Evolutionary conservation across 2,888 invertebrate genomes (phyloP), one percentile per base, ranked within the genome.

Genomic region (Deilephila porcellus): DNA sequence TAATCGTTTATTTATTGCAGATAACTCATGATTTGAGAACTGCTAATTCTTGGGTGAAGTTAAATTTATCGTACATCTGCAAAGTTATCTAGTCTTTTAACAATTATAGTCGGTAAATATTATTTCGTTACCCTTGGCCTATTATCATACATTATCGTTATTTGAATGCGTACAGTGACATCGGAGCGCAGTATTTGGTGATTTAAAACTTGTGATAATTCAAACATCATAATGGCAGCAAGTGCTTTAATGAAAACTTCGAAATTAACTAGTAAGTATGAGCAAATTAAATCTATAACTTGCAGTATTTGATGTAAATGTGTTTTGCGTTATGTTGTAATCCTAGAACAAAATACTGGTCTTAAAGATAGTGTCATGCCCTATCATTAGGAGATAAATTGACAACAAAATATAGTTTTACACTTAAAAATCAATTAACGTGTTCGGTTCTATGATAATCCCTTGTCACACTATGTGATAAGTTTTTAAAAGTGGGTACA

Each of bases 251-350:
- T 90, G 62, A 92, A 89, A 76, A 85, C 91, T 19, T 80, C 88
- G 0, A 93, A 89, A 86, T 80, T 88, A 67, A 82, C 86, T 77
- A 80, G 93, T 93, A 87, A 91, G 92, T 90, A 77, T 67, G 67
- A 60, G 29, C 17, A 60, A 45, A 45, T 60, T 37, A 5, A 60
- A 8, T 20, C 37, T 11, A 29, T 45, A 20, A 14, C 20, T 45
- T 70, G 19, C 6, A n/a, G 8, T 34, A 29, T 8, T 14, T 8
- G 0, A 17, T 19, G 5, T 20, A 29, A 62, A 29, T 29, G 29
- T 7, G 14, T 14, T 5, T 56, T 60, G 20, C n/a, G 3, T 25
- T 4, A 5, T 29, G 17, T 20, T 20, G n/a, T 60, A n/a, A 62
- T n/a, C 4, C 29, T 62, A 29, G 29, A 20, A 29, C 20, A 62